Evolutionary conservation across 2,888 invertebrate species (phyloP), one percentile per base, ranked within the genome.

Genomic region (Ctenicera cuprea): DNA sequence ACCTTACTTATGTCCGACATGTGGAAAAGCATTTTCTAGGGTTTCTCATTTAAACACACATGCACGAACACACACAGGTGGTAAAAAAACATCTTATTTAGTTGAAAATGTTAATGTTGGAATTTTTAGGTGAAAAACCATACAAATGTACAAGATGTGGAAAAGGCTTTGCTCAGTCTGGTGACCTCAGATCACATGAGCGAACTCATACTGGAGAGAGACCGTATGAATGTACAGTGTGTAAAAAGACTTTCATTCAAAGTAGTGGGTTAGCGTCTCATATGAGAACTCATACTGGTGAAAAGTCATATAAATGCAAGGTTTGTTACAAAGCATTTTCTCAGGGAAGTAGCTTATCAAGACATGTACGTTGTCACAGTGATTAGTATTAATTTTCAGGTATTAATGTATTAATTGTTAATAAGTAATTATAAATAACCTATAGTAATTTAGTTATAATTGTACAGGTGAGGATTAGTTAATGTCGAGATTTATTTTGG

Each of bases 31-130:
- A 16, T 72, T 72, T 62, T 61, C 67, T 8, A 72, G 72, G 33
- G 52, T 62, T 18, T 52, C 72, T 0, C 77, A 77, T 65, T 62
- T 77, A 22, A 74, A 77, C 30, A 76, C 76, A 1, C 86, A 88
- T 63, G 76, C 78, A 67, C 70, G 82, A 54, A 75, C 48, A 2
- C 88, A 88, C 73, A 86, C 86, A 0, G 80, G 63, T 63, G 48
- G 8, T 5, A 26, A 4, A 14, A 54, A 8, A 52, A n/a, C 14
- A 43, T 1, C 7, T 38, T 38, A 7, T 38, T 3, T 38, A 7
- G 1, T 3, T 16, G 1, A 48, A 16, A 48, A 48, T 22, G 0
- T 16, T 59, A 37, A 11, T 59, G n/a, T 26, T 26, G 26, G 26
- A 33, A 33, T 8, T 33, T 45, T 59, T 8, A 77, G 80, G 80